Base-by-base conservation (phyloP, 1,140 invertebrate species). In the Uloborus diversus region DNA sequence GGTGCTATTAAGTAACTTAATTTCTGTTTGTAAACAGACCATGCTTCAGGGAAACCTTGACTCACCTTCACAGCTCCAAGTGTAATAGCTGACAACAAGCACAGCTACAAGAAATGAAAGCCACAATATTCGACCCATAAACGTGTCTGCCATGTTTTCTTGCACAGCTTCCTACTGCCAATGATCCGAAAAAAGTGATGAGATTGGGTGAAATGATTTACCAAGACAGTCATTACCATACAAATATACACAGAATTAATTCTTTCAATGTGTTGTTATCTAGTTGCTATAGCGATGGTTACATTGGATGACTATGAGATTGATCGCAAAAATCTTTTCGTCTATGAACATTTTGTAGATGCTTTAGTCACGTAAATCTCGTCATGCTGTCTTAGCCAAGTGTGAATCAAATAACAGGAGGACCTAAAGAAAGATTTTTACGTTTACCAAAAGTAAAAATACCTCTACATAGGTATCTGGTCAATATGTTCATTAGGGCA, bases 11-110 rank as follows among this genome's bases (percentile, higher is more conserved):
- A n/a, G n/a, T n/a, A n/a, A n/a, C n/a, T n/a, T n/a, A n/a, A n/a
- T n/a, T n/a, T n/a, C n/a, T n/a, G n/a, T n/a, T n/a, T n/a, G n/a
- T n/a, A n/a, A n/a, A n/a, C n/a, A n/a, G n/a, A n/a, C n/a, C n/a
- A n/a, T n/a, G n/a, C n/a, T n/a, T n/a, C n/a, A n/a, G n/a, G n/a
- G n/a, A n/a, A n/a, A n/a, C n/a, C 1, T 9, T 42, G 13, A 65
- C 71, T 78, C 51, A 78, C 73, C 73, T 78, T 78, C 73, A 30
- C 73, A 78, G 23, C 62, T 78, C 73, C 73, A 78, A n/a, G 27
- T 66, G 23, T 66, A 65, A 20, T 65, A 65, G 7, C 61, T 65
- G 23, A 66, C 32, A 13, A 78, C n/a, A 37, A 42, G 56, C 4
- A 56, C 42, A 27, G 51, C 61, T 2, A 65, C 51, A 35, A 78